phyloP scores from a whole-genome alignment of 2,888 invertebrate genomes.

The Chrysolina haemoptera region DNA sequence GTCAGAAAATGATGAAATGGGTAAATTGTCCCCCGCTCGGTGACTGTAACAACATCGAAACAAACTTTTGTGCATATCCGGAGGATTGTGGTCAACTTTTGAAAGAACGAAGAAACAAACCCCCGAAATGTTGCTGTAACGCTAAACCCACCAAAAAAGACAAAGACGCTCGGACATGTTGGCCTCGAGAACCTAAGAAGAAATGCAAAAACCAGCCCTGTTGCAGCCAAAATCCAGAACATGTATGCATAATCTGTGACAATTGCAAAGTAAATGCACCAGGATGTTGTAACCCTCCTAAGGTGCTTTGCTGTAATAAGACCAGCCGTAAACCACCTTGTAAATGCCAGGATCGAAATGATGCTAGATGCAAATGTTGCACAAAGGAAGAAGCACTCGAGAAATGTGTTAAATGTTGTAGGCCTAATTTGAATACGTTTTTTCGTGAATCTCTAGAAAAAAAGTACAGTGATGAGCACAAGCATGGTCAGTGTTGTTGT shows the following conservation, averaged over 20 bases:
- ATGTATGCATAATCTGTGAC: constrained; percentile 23
- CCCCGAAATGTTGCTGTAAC: constrained; percentile 3
- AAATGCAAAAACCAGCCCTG: background rate
- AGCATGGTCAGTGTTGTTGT: background rate
- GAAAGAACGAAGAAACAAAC: constrained; percentile 6
- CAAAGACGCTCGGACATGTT: constrained; percentile 4
- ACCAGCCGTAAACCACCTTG: constrained; percentile 12
- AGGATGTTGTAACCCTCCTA: constrained; percentile 5
- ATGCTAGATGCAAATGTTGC: constrained; percentile 15
- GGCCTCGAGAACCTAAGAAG: constrained; percentile 19
- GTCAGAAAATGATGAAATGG: constrained; percentile 64
- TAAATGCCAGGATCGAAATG: constrained; percentile 3
- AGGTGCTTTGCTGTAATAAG: constrained; percentile 9
- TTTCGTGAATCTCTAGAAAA: constrained; percentile 19
- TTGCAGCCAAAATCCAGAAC: constrained; percentile 19
- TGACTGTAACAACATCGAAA: constrained; percentile 32
- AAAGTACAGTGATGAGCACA: background rate
- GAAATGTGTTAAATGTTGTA: constrained; percentile 15
- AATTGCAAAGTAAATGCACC: constrained; percentile 24
- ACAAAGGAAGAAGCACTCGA: constrained; percentile 5
- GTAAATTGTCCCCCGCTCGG: constrained; percentile 62
- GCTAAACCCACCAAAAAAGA: background rate
- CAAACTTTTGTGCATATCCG: constrained; percentile 24
- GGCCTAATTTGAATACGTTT: background rate
- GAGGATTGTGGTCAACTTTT: constrained; percentile 23